Evolutionary conservation across 2,888 invertebrate genomes (phyloP).

Genomic region (Synergus gifuensis): DNA sequence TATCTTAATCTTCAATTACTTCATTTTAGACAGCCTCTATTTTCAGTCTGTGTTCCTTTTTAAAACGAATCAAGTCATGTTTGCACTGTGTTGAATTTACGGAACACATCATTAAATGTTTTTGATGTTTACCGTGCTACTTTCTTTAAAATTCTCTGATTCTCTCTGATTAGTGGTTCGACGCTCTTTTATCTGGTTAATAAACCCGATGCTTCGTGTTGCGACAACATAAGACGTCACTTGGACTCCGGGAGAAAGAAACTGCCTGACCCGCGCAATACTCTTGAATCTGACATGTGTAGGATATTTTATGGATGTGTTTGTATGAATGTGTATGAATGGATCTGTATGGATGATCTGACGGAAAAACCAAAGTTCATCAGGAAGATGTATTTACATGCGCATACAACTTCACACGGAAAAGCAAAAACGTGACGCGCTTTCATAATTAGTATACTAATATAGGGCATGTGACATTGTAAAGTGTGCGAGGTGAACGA

Average conservation of each 20-base stretch:
- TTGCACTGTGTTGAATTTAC: background rate
- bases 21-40: no score
- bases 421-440: conserved; percentile 28
- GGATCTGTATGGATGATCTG: background rate
- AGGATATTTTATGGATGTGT: background rate
- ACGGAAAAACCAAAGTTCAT: background rate
- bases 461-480: conserved; percentile 37
- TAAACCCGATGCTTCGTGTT: background rate
- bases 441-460: conserved; percentile 9
- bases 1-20: no score
- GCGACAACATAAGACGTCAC: background rate
- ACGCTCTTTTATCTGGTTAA: background rate
- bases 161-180: background rate
- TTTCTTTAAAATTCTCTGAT: background rate
- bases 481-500: conserved; percentile 15
- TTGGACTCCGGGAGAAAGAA: background rate
- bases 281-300: background rate
- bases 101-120: background rate
- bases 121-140: background rate
- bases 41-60: no score
- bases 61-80: no score
- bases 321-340: background rate
- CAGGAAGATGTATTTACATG: background rate
- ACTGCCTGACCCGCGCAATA: conserved; percentile 19
- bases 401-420: conserved; percentile 17